Percentiles rank a stretch among this genome's conserved stretches.
Conservation (phyloP, 2,888 invertebrate species). For the Drosophila lacicola region DNA sequence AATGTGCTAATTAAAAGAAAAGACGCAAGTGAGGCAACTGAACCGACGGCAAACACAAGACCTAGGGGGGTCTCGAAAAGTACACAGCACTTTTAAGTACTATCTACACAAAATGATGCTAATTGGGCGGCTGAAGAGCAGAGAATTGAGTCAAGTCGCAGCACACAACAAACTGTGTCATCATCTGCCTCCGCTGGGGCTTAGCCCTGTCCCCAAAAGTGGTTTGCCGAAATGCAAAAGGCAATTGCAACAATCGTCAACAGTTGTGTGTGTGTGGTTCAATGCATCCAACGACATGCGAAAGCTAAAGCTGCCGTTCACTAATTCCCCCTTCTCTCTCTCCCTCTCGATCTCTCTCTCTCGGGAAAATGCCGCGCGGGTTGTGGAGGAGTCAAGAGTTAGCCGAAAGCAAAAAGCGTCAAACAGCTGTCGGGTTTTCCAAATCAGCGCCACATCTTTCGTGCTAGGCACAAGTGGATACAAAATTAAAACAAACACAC, state of each 20-base stretch:
- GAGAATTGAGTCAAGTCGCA: conserved; percentile 6
- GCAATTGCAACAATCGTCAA: not conserved
- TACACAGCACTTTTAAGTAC: conserved; percentile 10
- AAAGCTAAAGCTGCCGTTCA: conserved; percentile 1
- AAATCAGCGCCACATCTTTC: conserved; percentile 62
- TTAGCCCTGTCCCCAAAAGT: conserved; percentile 18
- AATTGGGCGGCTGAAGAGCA: conserved; percentile 20
- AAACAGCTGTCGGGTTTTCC: conserved; percentile 61
- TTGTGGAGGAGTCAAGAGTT: conserved; percentile 20
- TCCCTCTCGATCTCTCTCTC: no score
- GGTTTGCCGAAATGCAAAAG: not conserved
- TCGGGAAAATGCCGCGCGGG: conserved; percentile 36
- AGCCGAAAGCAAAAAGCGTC: conserved; percentile 29
- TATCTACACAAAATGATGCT: conserved; percentile 28
- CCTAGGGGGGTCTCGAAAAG: conserved; percentile 12
- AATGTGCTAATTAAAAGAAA: conserved; percentile 58
- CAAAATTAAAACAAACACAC: conserved; percentile 72
- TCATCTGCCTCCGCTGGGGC: conserved; percentile 14
- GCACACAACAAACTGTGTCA: conserved; percentile 43
- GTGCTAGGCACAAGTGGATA: conserved; percentile 78
- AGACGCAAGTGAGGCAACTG: conserved; percentile 5
- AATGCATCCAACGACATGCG: conserved; percentile 8
- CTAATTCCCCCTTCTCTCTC: not conserved
- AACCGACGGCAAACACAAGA: conserved; percentile 6
- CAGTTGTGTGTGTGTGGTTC: conserved; percentile 15